Base-by-base conservation (phyloP, 1,140 invertebrate genomes). In the Lamellibrachia luymesi region DNA sequence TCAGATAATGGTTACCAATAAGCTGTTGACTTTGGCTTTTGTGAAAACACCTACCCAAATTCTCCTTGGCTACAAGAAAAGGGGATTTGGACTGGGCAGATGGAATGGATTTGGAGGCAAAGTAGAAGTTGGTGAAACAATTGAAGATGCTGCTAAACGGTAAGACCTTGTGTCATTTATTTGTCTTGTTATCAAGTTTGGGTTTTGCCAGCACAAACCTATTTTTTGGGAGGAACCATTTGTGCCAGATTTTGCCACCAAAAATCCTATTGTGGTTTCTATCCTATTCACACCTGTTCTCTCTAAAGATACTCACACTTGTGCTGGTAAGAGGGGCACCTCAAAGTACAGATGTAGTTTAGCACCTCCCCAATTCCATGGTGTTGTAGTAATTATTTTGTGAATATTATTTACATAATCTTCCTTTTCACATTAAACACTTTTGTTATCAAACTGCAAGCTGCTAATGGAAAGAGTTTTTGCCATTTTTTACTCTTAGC, bases 81-180 rank as follows among this genome's bases (percentile, higher is more conserved):
- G 97, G 94, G 98, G 98, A 80, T 98, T 98, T 94, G 98, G 98
- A 13, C 93, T 96, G 91, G 97, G 97, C 91, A 97, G 97, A 94
- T 98, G 98, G 98, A 98, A 98, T 96, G 98, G 98, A 92, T 98
- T 98, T 97, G 98, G 98, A n/a, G 98, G 98, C 10, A 98, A 98
- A 97, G 97, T 98, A 7, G 97, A 98, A 95, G 94, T 95, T 13
- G 97, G 97, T 90, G 98, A 98, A 97, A 97, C 97, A 5, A 97
- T 98, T 56, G 52, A 97, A 25, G 96, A 97, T 92, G 97, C 97
- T 90, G 98, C 97, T 6, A 95, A 96, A 51, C 97, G 98, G 95
- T 97, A 10, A 56, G 90, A 51, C 38, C 93, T 25, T 90, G 90
- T 38, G 51, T 56, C 52, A 80, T 10, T 80, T 80, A 80, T 22